phyloP scores from a whole-genome alignment of 2,797 vertebrate species.

The Fratercula arctica region DNA sequence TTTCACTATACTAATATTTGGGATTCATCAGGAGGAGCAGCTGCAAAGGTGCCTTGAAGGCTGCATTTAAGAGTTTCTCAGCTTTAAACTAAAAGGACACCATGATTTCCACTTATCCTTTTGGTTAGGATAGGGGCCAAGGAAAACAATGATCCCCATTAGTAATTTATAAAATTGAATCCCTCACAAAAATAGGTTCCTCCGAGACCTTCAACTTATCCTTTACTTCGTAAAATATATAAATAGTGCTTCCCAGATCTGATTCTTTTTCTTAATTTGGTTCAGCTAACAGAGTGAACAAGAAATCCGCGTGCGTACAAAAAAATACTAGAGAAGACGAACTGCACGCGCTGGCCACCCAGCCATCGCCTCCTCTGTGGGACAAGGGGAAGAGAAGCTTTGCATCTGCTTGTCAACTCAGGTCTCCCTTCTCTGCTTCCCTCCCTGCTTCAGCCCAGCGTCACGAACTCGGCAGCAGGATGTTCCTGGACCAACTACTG shows the following conservation, averaged over 20 bases:
- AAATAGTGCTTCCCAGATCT: background rate
- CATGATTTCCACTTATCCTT: background rate
- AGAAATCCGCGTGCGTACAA: background rate
- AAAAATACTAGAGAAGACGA: background rate
- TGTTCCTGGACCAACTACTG: background rate
- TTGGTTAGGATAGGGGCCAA: background rate
- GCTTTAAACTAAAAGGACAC: background rate
- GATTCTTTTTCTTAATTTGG: background rate
- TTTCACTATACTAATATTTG: background rate
- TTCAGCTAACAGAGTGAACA: background rate
- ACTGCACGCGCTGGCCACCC: background rate
- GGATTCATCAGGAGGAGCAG: background rate
- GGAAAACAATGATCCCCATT: background rate
- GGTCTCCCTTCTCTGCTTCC: background rate
- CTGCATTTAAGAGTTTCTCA: background rate
- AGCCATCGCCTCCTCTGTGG: background rate
- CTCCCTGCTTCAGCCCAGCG: background rate
- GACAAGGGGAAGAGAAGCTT: background rate
- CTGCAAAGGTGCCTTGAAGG: background rate
- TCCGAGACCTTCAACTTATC: background rate
- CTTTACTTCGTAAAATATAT: background rate
- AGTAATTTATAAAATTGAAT: background rate
- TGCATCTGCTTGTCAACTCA: background rate
- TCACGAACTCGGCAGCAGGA: background rate
- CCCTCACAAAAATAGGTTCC: constrained; percentile 2